These are phyloP conservation scores for Volucella zonaria DNA, from an alignment of 2,888 invertebrate genomes.

Conservation along the genomic window DNA sequence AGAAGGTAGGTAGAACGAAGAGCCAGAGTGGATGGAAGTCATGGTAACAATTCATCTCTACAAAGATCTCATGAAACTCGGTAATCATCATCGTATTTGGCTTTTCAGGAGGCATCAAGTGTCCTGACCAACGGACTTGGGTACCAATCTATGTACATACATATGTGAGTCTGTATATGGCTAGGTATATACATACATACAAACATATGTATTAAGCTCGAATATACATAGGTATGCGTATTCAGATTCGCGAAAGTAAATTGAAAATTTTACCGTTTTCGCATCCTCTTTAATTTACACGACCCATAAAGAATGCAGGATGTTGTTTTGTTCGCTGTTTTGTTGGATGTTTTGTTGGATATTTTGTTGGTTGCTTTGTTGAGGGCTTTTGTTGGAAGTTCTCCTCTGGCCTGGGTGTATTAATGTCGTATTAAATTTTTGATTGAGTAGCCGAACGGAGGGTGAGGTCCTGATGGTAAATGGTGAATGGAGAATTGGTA, in stretches of 20 bases:
- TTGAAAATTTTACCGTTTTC: constrained; percentile 55
- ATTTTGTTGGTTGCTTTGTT: constrained; percentile 16
- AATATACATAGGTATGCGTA: too few relatives aligned
- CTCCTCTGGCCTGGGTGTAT: constrained; percentile 25
- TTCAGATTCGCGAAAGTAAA: constrained; percentile 15
- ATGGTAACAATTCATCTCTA: neutral
- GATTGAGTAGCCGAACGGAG: constrained; percentile 36
- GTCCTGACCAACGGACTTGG: constrained; percentile 15
- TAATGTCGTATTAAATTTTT: constrained; percentile 60
- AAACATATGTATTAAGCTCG: too few relatives aligned
- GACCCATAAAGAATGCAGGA: constrained; percentile 45
- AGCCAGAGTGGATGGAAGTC: constrained; percentile 2
- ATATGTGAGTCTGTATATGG: neutral
- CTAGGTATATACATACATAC: too few relatives aligned
- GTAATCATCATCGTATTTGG: constrained; percentile 32
- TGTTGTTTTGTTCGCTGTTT: constrained; percentile 40
- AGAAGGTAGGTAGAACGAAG: constrained; percentile 4
- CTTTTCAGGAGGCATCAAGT: constrained; percentile 24
- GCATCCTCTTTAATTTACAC: constrained; percentile 48
- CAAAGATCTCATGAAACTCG: neutral
- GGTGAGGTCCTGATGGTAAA: neutral
- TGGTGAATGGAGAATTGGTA: neutral
- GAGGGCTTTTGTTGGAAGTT: neutral
- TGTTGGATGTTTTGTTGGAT: neutral
- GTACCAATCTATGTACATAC: neutral